Base-by-base conservation (phyloP, 2,888 invertebrate species). In the Nycteola revayana region DNA sequence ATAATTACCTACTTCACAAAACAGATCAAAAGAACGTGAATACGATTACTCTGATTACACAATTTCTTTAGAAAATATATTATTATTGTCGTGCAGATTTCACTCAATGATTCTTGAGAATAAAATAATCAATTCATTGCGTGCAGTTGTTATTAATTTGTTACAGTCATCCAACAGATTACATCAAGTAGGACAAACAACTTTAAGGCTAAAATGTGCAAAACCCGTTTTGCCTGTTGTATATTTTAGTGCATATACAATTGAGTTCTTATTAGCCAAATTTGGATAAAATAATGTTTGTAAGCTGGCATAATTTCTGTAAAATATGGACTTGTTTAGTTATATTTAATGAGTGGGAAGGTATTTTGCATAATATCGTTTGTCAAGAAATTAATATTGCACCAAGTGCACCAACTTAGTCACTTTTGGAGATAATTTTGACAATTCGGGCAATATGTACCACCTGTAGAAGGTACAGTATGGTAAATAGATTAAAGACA, bases 151-250 rank as follows among this genome's bases (percentile, higher is more conserved):
- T 50, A 58, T 47, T 23, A 40, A 40, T 44, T 38, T 25, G 32
- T 43, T 29, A 46, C 25, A 37, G 30, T 26, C 28, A 49, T 53
- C 54, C 29, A 45, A 45, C 38, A 57, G 41, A 49, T 42, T 41
- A 36, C 33, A 35, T 43, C 50, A 49, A 47, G 37, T 27, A 30
- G 32, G 10, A 10, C 39, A 25, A 40, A 40, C 30, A 34, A 29
- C 10, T 27, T 32, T 30, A 24, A 31, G 29, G 36, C 35, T 38
- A 44, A 48, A 57, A 40, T 36, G 28, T 24, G 30, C 41, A 22
- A 41, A 41, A 47, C 32, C 26, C 35, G 40, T 41, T 29, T 21
- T 36, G 36, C 49, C 42, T 40, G 38, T 48, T 41, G 51, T 39
- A 36, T 18, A 26, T 11, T 45, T 51, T 36, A 42, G 38, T 38